Evolutionary conservation across 1,140 invertebrate genomes (phyloP), one percentile per base, ranked within the genome.

Genomic region (Listronotus bonariensis): DNA sequence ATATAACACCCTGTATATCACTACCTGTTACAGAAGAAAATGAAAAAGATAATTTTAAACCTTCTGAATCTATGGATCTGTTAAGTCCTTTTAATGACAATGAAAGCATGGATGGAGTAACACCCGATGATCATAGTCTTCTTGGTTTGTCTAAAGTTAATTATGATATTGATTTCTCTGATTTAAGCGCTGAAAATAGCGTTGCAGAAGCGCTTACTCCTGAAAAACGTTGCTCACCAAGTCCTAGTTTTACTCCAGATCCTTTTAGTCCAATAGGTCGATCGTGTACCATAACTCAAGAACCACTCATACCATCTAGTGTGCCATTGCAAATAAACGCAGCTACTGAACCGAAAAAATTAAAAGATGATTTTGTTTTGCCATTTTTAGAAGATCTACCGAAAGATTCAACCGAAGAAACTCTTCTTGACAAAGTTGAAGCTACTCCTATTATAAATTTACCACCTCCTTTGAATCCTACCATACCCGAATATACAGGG

Each of bases 121-220:
- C 84, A 6, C 83, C 83, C 3, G 86, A 88, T 68, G 85, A 87
- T 45, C 31, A 80, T 81, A 56, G 81, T 74, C 77, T 80, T 1
- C 81, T 83, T 1, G 85, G 84, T 1, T 72, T 89, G 11, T 86
- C 84, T n/a, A 86, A 86, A 71, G 84, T 89, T 17, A 89, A 88
- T 76, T 89, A 88, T 70, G 88, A 89, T 65, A 88, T 89, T 45
- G 87, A 89, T 73, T 78, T 88, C 48, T 89, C 86, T 3, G 88
- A 89, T 76, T 79, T 87, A 34, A 89, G 87, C 67, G 85, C 82
- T 0, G 87, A 89, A 5, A 88, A 87, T 70, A 88, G 87, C 65
- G 77, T 83, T 14, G 83, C 84, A 3, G 87, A 88, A 40, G 86
- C 87, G 42, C 61, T 80, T 14, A 82, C 81, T n/a, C 73, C 72